These are phyloP conservation scores for Agrilus mali DNA, from an alignment of 2,888 invertebrate genomes.

Conservation along the genomic window DNA sequence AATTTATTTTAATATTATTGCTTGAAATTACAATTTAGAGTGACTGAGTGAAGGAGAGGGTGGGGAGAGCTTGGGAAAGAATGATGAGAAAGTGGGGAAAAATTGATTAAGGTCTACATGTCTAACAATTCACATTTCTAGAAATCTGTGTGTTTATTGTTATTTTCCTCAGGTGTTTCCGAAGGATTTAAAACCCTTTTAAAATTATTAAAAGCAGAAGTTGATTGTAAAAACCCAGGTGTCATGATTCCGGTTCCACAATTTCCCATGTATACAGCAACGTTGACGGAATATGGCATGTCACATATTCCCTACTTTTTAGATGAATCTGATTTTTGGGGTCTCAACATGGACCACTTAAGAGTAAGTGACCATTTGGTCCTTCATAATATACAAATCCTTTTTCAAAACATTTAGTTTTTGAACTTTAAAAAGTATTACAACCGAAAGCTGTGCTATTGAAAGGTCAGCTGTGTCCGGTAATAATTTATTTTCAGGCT, in stretches of 20 bases:
- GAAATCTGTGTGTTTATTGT: no score
- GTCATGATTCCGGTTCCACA: conserved; percentile 70
- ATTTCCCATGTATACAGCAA: conserved; percentile 64
- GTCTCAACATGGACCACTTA: conserved; percentile 46
- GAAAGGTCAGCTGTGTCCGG: neutral
- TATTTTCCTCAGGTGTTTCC: conserved; percentile 10
- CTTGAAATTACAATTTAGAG: no score
- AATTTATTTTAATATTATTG: no score
- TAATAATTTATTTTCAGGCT: neutral
- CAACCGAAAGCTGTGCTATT: neutral
- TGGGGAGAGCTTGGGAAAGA: no score
- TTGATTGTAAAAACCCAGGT: conserved; percentile 35
- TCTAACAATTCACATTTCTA: no score
- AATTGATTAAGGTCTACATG: no score
- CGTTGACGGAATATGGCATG: conserved; percentile 55
- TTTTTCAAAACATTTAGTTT: neutral
- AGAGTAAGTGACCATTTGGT: conserved; percentile 26
- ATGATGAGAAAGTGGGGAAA: no score
- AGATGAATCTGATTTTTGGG: conserved; percentile 57
- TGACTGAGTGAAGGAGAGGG: no score
- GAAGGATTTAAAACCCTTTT: conserved; percentile 18
- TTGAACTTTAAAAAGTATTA: neutral
- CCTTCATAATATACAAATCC: no score
- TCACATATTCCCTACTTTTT: conserved; percentile 54
- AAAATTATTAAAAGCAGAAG: conserved; percentile 26